Percentiles rank a stretch among this genome's conserved stretches.
These are phyloP conservation scores for Oreonectes daqikongensis DNA, from an alignment of 2,797 vertebrate species.

Conservation along the genomic window DNA sequence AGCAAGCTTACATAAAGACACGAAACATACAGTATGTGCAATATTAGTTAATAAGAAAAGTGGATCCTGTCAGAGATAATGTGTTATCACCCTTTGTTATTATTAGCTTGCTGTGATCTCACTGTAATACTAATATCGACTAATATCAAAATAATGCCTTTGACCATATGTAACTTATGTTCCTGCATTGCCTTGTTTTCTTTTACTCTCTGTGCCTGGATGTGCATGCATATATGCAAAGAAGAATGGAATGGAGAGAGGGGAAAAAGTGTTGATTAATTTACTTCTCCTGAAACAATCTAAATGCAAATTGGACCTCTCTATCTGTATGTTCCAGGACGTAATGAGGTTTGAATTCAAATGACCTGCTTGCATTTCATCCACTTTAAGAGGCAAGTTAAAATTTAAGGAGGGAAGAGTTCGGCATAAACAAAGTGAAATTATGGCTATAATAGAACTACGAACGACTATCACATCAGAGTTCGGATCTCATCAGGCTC, in stretches of 20 bases:
- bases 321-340: constrained; percentile 79
- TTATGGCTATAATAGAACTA: not conserved
- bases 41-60: not conserved
- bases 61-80: not conserved
- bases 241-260: constrained; percentile 59
- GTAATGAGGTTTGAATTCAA: constrained; percentile 81
- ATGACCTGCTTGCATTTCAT: constrained; percentile 76
- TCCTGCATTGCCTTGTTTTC: not conserved
- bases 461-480: constrained; percentile 5
- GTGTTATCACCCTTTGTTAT: not conserved
- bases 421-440: constrained; percentile 58
- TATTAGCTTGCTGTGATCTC: not conserved
- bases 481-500: constrained; percentile 15
- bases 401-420: constrained; percentile 71
- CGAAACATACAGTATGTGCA: not conserved
- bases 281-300: constrained; percentile 82
- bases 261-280: constrained; percentile 75
- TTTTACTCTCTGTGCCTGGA: constrained; percentile 24
- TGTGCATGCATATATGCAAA: constrained; percentile 60
- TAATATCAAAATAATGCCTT: constrained; percentile 21
- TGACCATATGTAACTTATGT: not conserved
- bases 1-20: too few relatives aligned
- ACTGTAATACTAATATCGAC: not conserved
- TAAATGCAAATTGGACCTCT: constrained; percentile 84
- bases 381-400: constrained; percentile 70